Evolutionary conservation across 2,113 vertebrate species (phyloP), one percentile per base, ranked within the genome.

Genomic region (Triplophysa siluroides): DNA sequence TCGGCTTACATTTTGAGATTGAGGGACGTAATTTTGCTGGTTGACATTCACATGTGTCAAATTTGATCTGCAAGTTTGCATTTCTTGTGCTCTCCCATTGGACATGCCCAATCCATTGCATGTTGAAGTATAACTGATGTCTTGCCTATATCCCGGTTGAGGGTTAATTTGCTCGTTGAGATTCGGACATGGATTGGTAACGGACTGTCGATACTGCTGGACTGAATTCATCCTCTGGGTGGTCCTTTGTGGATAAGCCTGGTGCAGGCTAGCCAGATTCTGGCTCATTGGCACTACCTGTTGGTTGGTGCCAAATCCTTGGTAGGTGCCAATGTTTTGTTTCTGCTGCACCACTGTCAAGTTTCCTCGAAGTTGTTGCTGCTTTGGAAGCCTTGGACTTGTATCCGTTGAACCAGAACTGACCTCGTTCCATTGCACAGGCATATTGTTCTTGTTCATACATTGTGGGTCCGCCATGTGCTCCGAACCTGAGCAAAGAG

Each of bases 401-500:
- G 90, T 21, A 50, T 99, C 97, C 84, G 98, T 89, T 0, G 96
- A 97, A 61, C 98, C 98, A 0, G 98, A 99, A 89, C 97, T 99
- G 84, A 99, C 97, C 86, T 99, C 98, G 0, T 99, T 99, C 98
- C 98, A 99, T 83, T 99, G 98, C 38, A 99, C 96, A 0, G 98
- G 98, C 97, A 99, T 98, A 88, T 92, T 95, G 70, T 88, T 98
- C 84, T 97, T 98, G 82, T 85, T 96, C 61, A 93, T 76, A 80
- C 85, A 89, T 24, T 93, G 88, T n/a, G 93, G 61, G 18, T 85
- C 5, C 43, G 86, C 65, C 72, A 90, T 88, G 14, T 91, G 91
- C 76, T 89, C 92, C 45, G 89, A 72, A 10, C 89, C 90, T 1
- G 90, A 92, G 80, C 92, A 94, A 23, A 92, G 90, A 41, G 90